Base-by-base conservation (phyloP, 2,888 invertebrate genomes). In the Amphipoea oculea region DNA sequence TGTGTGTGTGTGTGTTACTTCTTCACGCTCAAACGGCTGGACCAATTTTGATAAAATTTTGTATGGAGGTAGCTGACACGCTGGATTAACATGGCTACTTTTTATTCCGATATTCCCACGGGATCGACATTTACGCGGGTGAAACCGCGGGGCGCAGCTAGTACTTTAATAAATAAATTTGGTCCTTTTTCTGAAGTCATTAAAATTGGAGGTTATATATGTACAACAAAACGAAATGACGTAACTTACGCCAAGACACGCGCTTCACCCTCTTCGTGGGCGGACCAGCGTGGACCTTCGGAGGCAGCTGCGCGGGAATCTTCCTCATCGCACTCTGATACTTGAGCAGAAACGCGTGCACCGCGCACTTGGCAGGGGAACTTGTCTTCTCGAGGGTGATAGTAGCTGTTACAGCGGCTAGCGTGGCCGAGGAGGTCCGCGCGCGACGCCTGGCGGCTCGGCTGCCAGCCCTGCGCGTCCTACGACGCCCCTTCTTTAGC, bases 201-300 rank as follows among this genome's bases (percentile, higher is more conserved):
- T 23, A 62, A 62, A 62, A 65, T 62, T 66, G 1, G 4, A 73
- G 45, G 45, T 83, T 67, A 63, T 7, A 0, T 6, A n/a, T n/a
- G n/a, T n/a, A 36, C 17, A n/a, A 48, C 12, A 57, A 68, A 73
- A 73, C 7, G 42, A 36, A 42, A 66, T 48, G 68, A 87, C 51
- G 66, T 76, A 29, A 96, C 97, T 97, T 94, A 97, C 97, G 93
- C 96, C 96, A 96, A 62, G 97, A 97, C 14, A 97, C 97, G 12
- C 96, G 92, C 82, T 96, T 96, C 81, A 96, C 95, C 76, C 97
- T 92, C 88, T 96, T 96, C 69, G 95, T 92, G 6, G 95, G 95
- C 20, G 96, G 97, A 0, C 96, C 96, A 7, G 96, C 95, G 86
- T 92, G 95, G 29, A 96, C 89, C 82, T 90, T 94, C 54, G 97